Evolutionary conservation across 2,888 invertebrate genomes (phyloP).

Genomic region (Eilema griseolum): DNA sequence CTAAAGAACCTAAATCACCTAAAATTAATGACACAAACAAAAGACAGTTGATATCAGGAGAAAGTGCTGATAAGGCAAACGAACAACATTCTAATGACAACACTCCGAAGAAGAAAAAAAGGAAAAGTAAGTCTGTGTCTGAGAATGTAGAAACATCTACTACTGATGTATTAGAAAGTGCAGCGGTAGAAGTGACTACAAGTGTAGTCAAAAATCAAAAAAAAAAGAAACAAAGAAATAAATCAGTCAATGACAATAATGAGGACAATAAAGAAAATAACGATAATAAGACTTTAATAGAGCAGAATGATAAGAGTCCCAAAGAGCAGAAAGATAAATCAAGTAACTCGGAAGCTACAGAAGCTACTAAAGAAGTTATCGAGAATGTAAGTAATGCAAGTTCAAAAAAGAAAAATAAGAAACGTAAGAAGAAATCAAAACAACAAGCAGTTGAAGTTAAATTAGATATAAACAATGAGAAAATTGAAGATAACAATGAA

Average conservation of each 20-base stretch:
- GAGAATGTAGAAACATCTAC: slow-evolving; percentile 23
- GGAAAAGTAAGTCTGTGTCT: slow-evolving; percentile 45
- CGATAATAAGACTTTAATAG: slow-evolving; percentile 15
- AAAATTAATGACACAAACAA: slow-evolving; percentile 41
- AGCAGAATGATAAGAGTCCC: too few species aligned
- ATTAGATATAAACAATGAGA: slow-evolving; percentile 17
- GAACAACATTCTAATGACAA: slow-evolving; percentile 53
- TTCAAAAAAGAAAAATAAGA: slow-evolving; percentile 53
- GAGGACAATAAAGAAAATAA: slow-evolving; percentile 27
- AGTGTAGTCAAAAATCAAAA: slow-evolving; percentile 41
- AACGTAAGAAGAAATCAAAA: slow-evolving; percentile 41
- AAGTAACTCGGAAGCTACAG: slow-evolving; percentile 20
- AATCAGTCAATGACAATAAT: slow-evolving; percentile 30
- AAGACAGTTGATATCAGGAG: slow-evolving; percentile 29
- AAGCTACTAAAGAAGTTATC: neutral
- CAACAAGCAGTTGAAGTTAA: slow-evolving; percentile 13
- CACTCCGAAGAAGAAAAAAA: slow-evolving; percentile 68
- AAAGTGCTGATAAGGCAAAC: slow-evolving; percentile 30
- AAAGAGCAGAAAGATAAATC: slow-evolving; percentile 36
- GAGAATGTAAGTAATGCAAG: slow-evolving; percentile 20
- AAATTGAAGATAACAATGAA: slow-evolving; percentile 26
- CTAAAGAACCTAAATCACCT: slow-evolving; percentile 38
- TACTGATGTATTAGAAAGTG: slow-evolving; percentile 16
- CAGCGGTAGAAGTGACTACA: slow-evolving; percentile 5
- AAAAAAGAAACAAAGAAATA: slow-evolving; percentile 44